Base-by-base conservation (phyloP, 2,888 invertebrate genomes). In the Orthosia gothica region DNA sequence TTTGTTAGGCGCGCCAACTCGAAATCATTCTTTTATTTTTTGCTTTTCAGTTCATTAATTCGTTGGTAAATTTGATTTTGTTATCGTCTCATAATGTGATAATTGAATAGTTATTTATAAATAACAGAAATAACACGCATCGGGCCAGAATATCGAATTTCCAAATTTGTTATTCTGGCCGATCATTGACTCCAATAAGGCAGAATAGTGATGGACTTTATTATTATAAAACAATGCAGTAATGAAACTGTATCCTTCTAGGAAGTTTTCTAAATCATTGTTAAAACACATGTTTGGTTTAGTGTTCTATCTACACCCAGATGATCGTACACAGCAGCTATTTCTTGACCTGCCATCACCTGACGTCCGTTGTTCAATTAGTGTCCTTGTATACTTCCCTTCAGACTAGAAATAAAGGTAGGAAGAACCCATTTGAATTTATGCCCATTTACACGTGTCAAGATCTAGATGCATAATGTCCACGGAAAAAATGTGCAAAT, bases 361-460 rank as follows among this genome's bases (percentile, higher is more conserved):
- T 71, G 57, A 61, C 50, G 13, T 65, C 69, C 63, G 63, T 55
- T 70, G 40, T 47, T 74, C 57, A 70, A 70, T 79, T 65, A 64
- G 5, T 69, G 70, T 45, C 67, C 84, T 81, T 74, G 80, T 58
- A 68, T 62, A 70, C 68, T 68, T 83, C 84, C 70, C 64, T 61
- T 20, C n/a, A 50, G n/a, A 40, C 52, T 59, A 40, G 54, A 59
- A 45, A 40, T 58, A 40, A 40, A 59, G n/a, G 20, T 62, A 65
- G 81, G 84, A 81, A 80, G 65, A 70, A 59, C 57, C 32, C 81
- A 80, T n/a, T n/a, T n/a, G n/a, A n/a, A 84, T 84, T 74, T 59
- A 52, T 47, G 50, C 20, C 50, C 40, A 68, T 52, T 67, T 70
- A 58, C 49, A 54, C 62, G 32, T 40, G n/a, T 23, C 20, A 55